Evolutionary conservation across 1,140 invertebrate genomes (phyloP), one percentile per base, ranked within the genome.

Genomic region (Ceratina calcarata): DNA sequence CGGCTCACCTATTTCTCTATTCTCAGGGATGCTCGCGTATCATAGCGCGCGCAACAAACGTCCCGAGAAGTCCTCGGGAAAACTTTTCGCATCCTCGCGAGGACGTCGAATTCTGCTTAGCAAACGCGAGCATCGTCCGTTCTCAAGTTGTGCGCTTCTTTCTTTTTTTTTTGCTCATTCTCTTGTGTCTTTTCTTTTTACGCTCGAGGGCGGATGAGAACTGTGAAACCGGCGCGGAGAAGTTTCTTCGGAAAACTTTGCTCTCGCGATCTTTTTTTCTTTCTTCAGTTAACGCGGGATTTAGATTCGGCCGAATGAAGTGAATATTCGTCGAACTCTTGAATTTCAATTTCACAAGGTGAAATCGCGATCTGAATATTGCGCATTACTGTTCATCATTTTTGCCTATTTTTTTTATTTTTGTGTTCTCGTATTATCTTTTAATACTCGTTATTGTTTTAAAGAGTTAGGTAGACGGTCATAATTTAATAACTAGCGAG

Each of bases 1-100:
- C 66, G 53, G 49, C 68, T 65, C 70, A 27, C 60, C 51, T 66
- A 57, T 72, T 61, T 78, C 55, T 82, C 45, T 27, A 81, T 81
- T 67, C 62, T 72, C 62, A 16, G 15, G 15, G 62, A 32, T 20
- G 32, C 8, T 16, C 20, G 22, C 66, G 22, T 69, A 37, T 78
- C 76, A 57, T 64, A 45, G 27, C 27, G 49, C n/a, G 58, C 45
- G 68, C 60, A 32, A 64, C 49, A 71, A 13, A 71, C 66, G 1
- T 18, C 8, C 22, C 37, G n/a, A 12, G 75, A 60, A 49, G 22
- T 32, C 37, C 45, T 49, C 6, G 20, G 8, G 71, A 16, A 37
- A 69, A 53, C 58, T 45, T 64, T 45, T 6, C 22, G 1, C 58
- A 45, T 51, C 45, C 8, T 18, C 45, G 2, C 22, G 45, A 32